Evolutionary conservation across 2,888 invertebrate genomes (phyloP).

Genomic region (Crioceris asparagi): DNA sequence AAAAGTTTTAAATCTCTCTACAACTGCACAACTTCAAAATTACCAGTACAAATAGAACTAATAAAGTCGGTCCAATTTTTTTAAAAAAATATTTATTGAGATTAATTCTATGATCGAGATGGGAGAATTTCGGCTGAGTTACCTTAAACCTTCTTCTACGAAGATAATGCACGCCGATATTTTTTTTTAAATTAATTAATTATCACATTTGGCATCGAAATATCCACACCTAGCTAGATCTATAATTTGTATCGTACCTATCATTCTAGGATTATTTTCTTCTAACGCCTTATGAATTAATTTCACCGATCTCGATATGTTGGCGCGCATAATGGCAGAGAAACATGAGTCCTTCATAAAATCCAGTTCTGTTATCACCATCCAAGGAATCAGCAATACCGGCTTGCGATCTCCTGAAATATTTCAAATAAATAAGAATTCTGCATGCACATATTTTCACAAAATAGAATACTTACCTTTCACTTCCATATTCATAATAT

Average conservation of each 20-base stretch:
- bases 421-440: neutral
- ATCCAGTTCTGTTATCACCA: constrained; percentile 50
- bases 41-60: too few relatives aligned
- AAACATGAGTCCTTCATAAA: constrained; percentile 38
- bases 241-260: constrained; percentile 16
- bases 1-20: too few relatives aligned
- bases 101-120: too few relatives aligned
- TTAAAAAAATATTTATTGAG: too few relatives aligned
- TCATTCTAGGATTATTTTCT: constrained; percentile 25
- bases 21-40: too few relatives aligned
- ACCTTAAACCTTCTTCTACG: too few relatives aligned
- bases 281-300: constrained; percentile 44
- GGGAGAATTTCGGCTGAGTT: too few relatives aligned
- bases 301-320: constrained; percentile 35
- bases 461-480: constrained; percentile 13
- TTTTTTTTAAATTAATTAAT: too few relatives aligned
- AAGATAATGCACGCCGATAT: too few relatives aligned
- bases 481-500: constrained; percentile 25
- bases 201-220: too few relatives aligned
- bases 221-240: too few relatives aligned
- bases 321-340: constrained; percentile 9
- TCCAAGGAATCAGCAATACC: constrained; percentile 47
- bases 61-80: too few relatives aligned
- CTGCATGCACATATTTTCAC: neutral
- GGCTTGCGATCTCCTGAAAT: constrained; percentile 29